Base-by-base conservation (phyloP, 1,140 invertebrate genomes). In the Drosophila bipectinata region DNA sequence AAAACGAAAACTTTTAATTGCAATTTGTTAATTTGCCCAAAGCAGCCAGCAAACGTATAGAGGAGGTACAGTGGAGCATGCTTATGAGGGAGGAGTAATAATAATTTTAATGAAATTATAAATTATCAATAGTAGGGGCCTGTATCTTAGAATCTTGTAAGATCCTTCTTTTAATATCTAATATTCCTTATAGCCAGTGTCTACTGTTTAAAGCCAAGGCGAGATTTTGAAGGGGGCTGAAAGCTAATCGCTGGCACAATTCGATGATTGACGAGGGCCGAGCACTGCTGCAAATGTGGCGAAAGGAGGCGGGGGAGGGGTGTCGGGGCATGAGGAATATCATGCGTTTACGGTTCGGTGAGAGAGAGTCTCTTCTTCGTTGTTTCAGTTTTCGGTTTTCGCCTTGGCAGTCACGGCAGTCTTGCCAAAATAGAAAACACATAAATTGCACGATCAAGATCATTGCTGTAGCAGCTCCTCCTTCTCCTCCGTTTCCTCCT, bases 391-490 rank as follows among this genome's bases (percentile, higher is more conserved):
- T 14, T 30, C 41, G 41, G 2, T 15, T 10, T 62, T 61, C 26
- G 66, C 82, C 82, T 85, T 87, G 77, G 81, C 71, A 81, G 54
- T 72, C 82, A 75, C 74, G 68, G 78, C 82, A 69, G 48, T 18
- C 57, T 77, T 85, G 81, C 81, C 78, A 85, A 85, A 87, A 87
- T 87, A 85, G 78, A 85, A 87, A 85, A 85, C 44, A 87, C 74
- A 85, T 81, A 85, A 81, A 87, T 85, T 71, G 79, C 84, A 68
- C 79, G 82, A 87, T 85, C 82, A 85, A 87, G 82, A 85, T 85
- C 82, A 85, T 83, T 85, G 82, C 82, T 79, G 76, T 49, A 14
- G 44, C 48, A 55, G 47, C 30, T 55, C 21, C 57, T 58, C 12
- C 30, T 26, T 44, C n/a, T 1, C 9, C 14, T 4, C 24, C 39